phyloP scores from a whole-genome alignment of 1,140 invertebrate genomes.

The Procambarus clarkii region DNA sequence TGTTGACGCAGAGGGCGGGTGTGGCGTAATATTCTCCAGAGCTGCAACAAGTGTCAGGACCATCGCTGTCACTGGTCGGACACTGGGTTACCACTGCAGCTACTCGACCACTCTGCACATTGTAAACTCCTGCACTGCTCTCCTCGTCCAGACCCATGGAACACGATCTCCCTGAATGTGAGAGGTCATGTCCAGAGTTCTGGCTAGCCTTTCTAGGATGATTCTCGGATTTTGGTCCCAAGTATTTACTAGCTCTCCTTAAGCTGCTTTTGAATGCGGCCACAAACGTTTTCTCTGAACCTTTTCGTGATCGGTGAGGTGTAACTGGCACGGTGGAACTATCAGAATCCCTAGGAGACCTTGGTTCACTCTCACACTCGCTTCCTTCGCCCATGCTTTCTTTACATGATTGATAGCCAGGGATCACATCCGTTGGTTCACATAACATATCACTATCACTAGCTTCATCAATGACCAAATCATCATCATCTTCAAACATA shows the following conservation, averaged over 20 bases:
- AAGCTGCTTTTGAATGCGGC: slow-evolving; percentile 71
- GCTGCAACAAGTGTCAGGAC: slow-evolving; percentile 38
- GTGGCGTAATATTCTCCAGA: slow-evolving; percentile 69
- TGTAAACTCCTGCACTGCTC: slow-evolving; percentile 48
- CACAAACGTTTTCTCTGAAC: slow-evolving; percentile 59
- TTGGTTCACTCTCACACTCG: slow-evolving; percentile 7
- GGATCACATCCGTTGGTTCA: neutral
- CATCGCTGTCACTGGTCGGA: slow-evolving; percentile 36
- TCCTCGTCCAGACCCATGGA: slow-evolving; percentile 20
- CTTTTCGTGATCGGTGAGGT: neutral
- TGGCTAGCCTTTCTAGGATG: neutral
- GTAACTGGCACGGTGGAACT: neutral
- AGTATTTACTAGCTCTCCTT: slow-evolving; percentile 65
- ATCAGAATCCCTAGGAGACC: neutral
- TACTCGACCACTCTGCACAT: slow-evolving; percentile 51
- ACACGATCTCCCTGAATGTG: neutral
- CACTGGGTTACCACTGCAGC: neutral
- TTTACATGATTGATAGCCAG: neutral
- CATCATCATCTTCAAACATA: slow-evolving; percentile 71
- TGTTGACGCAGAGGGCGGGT: slow-evolving; percentile 66
- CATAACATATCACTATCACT: slow-evolving; percentile 17
- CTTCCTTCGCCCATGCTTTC: slow-evolving; percentile 22
- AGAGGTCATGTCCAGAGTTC: neutral
- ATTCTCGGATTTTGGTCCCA: slow-evolving; percentile 51
- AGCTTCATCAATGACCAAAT: neutral